phyloP scores from a whole-genome alignment of 2,888 invertebrate species.

The Mactromeris polynyma region DNA sequence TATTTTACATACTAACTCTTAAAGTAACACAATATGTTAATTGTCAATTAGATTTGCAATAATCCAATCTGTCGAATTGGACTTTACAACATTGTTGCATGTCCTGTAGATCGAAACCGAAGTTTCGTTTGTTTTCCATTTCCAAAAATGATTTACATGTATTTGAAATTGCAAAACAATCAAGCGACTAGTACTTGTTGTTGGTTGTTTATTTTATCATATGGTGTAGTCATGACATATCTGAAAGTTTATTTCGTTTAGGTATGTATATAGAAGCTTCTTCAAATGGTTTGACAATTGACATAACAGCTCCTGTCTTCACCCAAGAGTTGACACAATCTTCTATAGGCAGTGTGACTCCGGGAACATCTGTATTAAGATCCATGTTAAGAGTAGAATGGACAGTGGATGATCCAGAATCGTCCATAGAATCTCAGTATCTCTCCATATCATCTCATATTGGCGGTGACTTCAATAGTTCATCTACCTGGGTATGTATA shows the following conservation, averaged over 20 bases:
- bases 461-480: conserved; percentile 67
- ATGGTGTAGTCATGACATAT: too few relatives aligned
- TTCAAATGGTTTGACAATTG: conserved; percentile 72
- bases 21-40: too few relatives aligned
- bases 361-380: conserved; percentile 46
- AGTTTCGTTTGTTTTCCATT: too few relatives aligned
- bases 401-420: conserved; percentile 56
- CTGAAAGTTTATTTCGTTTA: conserved; percentile 26
- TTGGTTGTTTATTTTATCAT: too few relatives aligned
- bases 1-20: too few relatives aligned
- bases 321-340: conserved; percentile 13
- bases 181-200: too few relatives aligned
- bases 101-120: too few relatives aligned
- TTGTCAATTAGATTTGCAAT: too few relatives aligned
- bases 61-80: too few relatives aligned
- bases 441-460: conserved; percentile 63
- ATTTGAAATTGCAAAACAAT: too few relatives aligned
- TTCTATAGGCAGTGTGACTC: conserved; percentile 48
- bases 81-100: too few relatives aligned
- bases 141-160: too few relatives aligned
- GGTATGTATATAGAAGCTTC: conserved; percentile 62
- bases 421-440: conserved; percentile 66
- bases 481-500: conserved; percentile 59
- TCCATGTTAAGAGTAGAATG: conserved; percentile 58
- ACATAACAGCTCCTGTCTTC: conserved; percentile 57